phyloP scores from a whole-genome alignment of 23 tunicate species.

The Botrylloides violaceus region DNA sequence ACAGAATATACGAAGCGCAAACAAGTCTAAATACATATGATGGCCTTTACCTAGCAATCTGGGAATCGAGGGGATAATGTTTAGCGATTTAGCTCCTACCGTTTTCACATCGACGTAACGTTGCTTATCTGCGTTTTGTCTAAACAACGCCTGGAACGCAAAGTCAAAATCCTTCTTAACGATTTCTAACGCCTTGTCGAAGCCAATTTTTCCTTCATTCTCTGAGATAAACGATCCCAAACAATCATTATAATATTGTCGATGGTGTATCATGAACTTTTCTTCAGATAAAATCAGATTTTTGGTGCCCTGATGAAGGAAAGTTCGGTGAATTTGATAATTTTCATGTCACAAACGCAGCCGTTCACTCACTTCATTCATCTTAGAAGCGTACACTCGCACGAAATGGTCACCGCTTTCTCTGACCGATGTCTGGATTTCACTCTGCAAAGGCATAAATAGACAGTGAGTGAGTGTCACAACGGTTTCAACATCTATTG shows the following conservation, averaged over 20 bases:
- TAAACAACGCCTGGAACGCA: not conserved
- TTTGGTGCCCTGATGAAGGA: not conserved
- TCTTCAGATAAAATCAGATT: not conserved
- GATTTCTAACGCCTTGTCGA: not conserved
- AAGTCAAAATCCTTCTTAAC: not conserved
- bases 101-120: not conserved
- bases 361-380: not conserved
- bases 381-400: not conserved
- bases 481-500: too few species aligned
- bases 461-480: too few species aligned
- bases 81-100: not conserved
- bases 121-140: conserved; percentile 12
- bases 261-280: not conserved
- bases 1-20: too few species aligned
- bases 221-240: not conserved
- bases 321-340: not conserved
- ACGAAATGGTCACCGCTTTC: not conserved
- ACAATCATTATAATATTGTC: not conserved
- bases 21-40: too few species aligned
- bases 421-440: not conserved
- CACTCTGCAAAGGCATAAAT: too few species aligned
- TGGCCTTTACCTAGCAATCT: too few species aligned
- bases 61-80: too few species aligned
- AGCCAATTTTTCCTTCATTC: conserved; percentile 2
- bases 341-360: not conserved